phyloP scores from a whole-genome alignment of 2,888 invertebrate species.

The Malachius bipustulatus region DNA sequence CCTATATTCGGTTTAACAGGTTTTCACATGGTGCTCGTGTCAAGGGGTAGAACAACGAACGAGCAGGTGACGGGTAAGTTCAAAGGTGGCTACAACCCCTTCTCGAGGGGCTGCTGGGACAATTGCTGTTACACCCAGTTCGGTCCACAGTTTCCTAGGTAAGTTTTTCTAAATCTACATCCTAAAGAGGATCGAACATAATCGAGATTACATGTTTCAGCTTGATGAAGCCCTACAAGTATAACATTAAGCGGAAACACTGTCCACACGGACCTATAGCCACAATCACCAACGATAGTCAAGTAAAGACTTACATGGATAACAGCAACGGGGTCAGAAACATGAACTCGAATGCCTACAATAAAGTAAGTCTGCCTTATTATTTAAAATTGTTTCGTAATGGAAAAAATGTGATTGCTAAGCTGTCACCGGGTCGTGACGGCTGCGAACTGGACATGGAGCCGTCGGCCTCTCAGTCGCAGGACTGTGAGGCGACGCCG shows the following conservation, averaged over 20 bases:
- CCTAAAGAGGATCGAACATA: too few species aligned
- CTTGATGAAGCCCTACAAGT: conserved; percentile 55
- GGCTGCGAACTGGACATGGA: conserved; percentile 76
- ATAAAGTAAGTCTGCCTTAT: conserved; percentile 63
- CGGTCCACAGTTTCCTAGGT: conserved; percentile 97
- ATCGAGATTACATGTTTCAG: too few species aligned
- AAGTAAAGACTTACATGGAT: conserved; percentile 93
- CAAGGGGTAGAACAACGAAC: conserved; percentile 94
- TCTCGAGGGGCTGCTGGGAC: conserved; percentile 87
- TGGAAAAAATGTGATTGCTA: conserved; percentile 17
- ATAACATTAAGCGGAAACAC: conserved; percentile 50
- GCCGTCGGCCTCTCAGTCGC: conserved; percentile 81
- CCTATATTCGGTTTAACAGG: conserved; percentile 96
- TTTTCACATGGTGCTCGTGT: conserved; percentile 95
- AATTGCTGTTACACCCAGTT: conserved; percentile 94
- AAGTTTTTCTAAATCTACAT: conserved; percentile 20
- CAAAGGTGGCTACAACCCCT: conserved; percentile 97
- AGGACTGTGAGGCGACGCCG: conserved; percentile 88
- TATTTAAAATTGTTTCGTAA: background rate
- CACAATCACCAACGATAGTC: conserved; percentile 55
- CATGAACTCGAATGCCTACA: conserved; percentile 77
- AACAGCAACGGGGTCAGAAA: conserved; percentile 73
- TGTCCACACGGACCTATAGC: conserved; percentile 39
- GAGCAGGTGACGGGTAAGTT: conserved; percentile 99
- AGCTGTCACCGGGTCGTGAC: conserved; percentile 77